Conservation (phyloP, 2,888 invertebrate genomes). For the Agrotis ipsilon region DNA sequence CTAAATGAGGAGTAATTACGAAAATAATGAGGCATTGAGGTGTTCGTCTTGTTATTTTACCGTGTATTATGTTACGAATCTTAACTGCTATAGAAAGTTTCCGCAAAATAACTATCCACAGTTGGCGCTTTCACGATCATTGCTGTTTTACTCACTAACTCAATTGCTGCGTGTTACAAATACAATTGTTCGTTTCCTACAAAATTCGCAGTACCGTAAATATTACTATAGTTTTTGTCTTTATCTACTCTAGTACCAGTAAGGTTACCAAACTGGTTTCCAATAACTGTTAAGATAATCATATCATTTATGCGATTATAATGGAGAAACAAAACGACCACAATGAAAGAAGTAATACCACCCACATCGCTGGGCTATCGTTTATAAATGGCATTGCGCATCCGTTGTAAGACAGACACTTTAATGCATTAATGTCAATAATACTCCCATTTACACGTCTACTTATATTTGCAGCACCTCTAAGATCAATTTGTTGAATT, state of each 20-base stretch:
- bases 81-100: constrained; percentile 76
- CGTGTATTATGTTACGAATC: constrained; percentile 70
- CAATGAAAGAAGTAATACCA: constrained; percentile 76
- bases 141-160: constrained; percentile 72
- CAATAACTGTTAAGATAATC: constrained; percentile 6
- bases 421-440: constrained; percentile 80
- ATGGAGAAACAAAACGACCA: constrained; percentile 48
- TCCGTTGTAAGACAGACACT: constrained; percentile 82
- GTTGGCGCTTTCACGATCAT: constrained; percentile 77
- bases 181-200: constrained; percentile 65
- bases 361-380: constrained; percentile 80
- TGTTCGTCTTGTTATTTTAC: constrained; percentile 59
- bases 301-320: constrained; percentile 30
- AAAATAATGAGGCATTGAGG: constrained; percentile 60
- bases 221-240: constrained; percentile 40
- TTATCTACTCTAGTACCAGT: background rate
- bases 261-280: background rate
- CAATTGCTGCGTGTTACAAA: constrained; percentile 67
- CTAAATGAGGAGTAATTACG: constrained; percentile 41
- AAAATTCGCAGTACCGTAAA: constrained; percentile 54
- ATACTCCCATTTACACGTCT: constrained; percentile 70
- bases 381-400: constrained; percentile 84
- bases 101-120: constrained; percentile 73
- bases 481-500: constrained; percentile 40
- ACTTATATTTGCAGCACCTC: constrained; percentile 50